Conservation (phyloP, 2,797 vertebrate species). For the Schizothorax lantsangensis region DNA sequence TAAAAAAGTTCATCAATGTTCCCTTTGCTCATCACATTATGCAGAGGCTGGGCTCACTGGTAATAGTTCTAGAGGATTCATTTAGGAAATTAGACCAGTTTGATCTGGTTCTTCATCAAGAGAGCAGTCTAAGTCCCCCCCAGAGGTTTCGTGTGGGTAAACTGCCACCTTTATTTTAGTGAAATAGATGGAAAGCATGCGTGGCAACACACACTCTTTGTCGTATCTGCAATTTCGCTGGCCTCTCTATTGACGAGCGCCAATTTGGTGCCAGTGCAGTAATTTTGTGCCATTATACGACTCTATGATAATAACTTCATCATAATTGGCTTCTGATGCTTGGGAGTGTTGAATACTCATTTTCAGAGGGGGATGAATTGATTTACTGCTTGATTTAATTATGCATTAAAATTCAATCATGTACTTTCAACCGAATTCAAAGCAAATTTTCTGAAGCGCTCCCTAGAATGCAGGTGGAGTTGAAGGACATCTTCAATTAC, state of each 20-base stretch:
- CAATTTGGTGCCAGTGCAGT: constrained; percentile 69
- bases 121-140: constrained; percentile 46
- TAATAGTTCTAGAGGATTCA: constrained; percentile 78
- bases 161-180: constrained; percentile 44
- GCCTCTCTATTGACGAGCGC: constrained; percentile 53
- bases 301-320: constrained; percentile 84
- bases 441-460: constrained; percentile 79
- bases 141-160: constrained; percentile 49
- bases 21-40: constrained; percentile 80
- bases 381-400: constrained; percentile 88
- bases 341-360: constrained; percentile 79
- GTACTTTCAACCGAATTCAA: constrained; percentile 81
- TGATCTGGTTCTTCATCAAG: constrained; percentile 66
- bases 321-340: constrained; percentile 82
- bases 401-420: constrained; percentile 88
- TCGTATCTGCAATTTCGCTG: constrained; percentile 7
- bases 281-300: constrained; percentile 71
- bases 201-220: not conserved
- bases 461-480: constrained; percentile 73
- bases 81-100: constrained; percentile 72
- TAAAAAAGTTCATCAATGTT: constrained; percentile 78
- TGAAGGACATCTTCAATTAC: constrained; percentile 78
- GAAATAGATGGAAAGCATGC: constrained; percentile 28
- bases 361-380: constrained; percentile 81
- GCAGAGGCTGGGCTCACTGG: constrained; percentile 72